Evolutionary conservation across 2,797 vertebrate species (phyloP).

Genomic region (Molossus molossus): DNA sequence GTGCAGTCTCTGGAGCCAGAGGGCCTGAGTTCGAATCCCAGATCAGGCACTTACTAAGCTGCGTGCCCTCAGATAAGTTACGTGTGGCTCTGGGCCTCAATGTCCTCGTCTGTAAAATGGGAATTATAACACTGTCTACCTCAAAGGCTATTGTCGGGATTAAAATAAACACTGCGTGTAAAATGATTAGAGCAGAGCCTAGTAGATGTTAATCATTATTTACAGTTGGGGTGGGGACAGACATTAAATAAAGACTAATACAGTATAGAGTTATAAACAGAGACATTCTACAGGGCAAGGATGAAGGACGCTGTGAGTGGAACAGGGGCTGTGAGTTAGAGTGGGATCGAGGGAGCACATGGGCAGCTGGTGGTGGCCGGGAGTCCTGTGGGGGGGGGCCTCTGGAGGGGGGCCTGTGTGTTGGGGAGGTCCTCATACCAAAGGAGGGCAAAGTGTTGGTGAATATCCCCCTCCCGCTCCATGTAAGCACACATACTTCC

Average conservation of each 20-base stretch:
- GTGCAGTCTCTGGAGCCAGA: background rate
- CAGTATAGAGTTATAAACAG: background rate
- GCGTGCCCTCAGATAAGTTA: background rate
- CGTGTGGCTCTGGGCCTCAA: background rate
- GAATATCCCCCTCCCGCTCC: no score
- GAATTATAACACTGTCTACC: background rate
- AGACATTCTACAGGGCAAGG: background rate
- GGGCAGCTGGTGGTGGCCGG: background rate
- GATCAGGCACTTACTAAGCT: background rate
- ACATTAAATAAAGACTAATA: background rate
- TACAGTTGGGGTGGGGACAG: background rate
- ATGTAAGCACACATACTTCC: fast-evolving
- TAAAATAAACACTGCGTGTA: background rate
- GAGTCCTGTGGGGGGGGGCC: fast-evolving
- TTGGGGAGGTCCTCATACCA: background rate
- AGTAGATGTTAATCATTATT: background rate
- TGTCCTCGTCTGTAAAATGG: background rate
- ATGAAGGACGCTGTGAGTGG: background rate
- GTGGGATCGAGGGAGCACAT: background rate
- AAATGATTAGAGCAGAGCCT: background rate
- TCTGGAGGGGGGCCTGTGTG: background rate
- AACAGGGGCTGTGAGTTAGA: no score
- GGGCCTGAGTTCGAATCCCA: background rate
- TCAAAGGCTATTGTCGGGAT: background rate
- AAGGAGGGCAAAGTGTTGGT: background rate